Base-by-base conservation (phyloP, 2,888 invertebrate species). In the Acrobasis repandana region DNA sequence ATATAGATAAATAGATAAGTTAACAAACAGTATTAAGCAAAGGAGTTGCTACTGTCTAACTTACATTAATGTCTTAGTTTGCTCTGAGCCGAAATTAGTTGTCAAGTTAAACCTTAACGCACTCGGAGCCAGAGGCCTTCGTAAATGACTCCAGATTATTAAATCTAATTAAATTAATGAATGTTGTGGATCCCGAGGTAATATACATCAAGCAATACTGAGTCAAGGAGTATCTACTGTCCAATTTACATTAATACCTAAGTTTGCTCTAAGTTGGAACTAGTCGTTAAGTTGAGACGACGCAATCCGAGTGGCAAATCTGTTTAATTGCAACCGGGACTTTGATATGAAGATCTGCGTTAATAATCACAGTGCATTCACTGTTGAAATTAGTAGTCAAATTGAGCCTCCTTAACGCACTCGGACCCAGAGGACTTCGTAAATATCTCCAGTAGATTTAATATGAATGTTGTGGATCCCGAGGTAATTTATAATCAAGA, bases 261-360 rank as follows among this genome's bases (percentile, higher is more conserved):
- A 54, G 54, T 58, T 38, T 28, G 52, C 9, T 47, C 52, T 48
- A 43, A 36, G 59, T 79, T 78, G 74, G 77, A 77, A 79, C 74
- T 76, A 77, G 76, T 79, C 74, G 78, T 75, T 75, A 72, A 76
- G 72, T 72, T 66, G 66, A 67, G 66, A 64, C 63, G 73, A 66
- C 71, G 73, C 74, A 75, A 81, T 76, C 74, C 74, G 69, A 76
- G 75, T 78, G 77, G 75, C 71, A 81, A 84, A 85, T 84, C 84
- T 78, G 77, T 77, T 80, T 88, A 87, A 88, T 86, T 86, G 77
- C 79, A 78, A 65, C 74, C 69, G 77, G 75, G 77, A 76, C 73
- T 76, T 72, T 68, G 67, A 28, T 43, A 2, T 63, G 68, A 18
- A 54, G 68, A 69, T 72, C 72, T 80, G 80, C 77, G 75, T 68